Evolutionary conservation across 2,113 vertebrate genomes (phyloP).

Genomic region (Podilymbus podiceps): DNA sequence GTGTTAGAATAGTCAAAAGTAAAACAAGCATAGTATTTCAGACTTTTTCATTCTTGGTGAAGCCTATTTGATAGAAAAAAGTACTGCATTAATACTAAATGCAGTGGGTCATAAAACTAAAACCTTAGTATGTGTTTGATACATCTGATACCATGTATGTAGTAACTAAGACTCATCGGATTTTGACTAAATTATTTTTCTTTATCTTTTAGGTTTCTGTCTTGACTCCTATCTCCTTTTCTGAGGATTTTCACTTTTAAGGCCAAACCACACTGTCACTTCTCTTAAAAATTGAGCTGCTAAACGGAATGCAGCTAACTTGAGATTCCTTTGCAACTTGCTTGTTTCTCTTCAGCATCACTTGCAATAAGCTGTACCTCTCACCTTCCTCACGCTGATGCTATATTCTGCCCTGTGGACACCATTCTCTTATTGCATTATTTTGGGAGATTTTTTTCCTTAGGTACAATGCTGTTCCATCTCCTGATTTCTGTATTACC

Average conservation of each 20-base stretch:
- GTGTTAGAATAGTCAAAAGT: not conserved
- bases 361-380: not conserved
- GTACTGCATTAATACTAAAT: not conserved
- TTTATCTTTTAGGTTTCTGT: not conserved
- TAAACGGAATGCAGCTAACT: not conserved
- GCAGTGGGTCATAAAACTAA: not conserved
- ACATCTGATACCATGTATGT: not conserved
- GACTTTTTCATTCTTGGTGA: not conserved
- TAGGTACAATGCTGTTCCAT: not conserved
- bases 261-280: not conserved
- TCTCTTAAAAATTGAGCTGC: not conserved
- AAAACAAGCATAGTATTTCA: not conserved
- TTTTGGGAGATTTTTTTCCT: not conserved
- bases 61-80: not conserved
- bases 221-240: not conserved
- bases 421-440: accelerated
- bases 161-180: not conserved
- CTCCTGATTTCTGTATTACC: not conserved
- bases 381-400: not conserved
- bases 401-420: not conserved
- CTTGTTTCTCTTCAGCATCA: not conserved
- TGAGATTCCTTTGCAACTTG: not conserved
- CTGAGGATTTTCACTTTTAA: not conserved
- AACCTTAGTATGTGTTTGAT: not conserved
- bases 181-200: not conserved